These are phyloP conservation scores for Trigoniulus corallinus DNA, from an alignment of 1,140 invertebrate species.

Conservation along the genomic window DNA sequence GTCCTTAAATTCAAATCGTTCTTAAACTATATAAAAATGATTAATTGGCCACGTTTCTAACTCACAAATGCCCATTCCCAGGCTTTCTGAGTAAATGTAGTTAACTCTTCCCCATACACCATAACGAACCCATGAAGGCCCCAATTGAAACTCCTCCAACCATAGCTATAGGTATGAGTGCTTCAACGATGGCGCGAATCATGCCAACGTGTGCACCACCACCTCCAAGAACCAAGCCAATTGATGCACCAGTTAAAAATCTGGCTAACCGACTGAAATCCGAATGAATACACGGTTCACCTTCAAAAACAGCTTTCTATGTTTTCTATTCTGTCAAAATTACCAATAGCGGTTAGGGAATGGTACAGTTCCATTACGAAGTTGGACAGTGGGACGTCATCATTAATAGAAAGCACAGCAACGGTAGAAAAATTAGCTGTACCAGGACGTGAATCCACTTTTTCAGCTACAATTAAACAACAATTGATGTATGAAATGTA, in stretches of 20 bases:
- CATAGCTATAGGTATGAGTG: conserved; percentile 95
- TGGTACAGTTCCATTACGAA: conserved; percentile 95
- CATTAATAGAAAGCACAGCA: conserved; percentile 80
- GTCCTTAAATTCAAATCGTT: background rate
- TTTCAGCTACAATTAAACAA: background rate
- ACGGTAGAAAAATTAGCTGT: conserved; percentile 93
- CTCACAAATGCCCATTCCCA: conserved; percentile 82
- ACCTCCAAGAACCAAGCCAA: conserved; percentile 82
- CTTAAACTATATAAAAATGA: conserved; percentile 1
- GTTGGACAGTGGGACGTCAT: conserved; percentile 84
- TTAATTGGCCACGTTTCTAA: conserved; percentile 6
- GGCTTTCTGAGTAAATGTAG: conserved; percentile 80
- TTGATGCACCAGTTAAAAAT: conserved; percentile 84
- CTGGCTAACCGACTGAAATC: conserved; percentile 93
- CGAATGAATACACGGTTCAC: conserved; percentile 74
- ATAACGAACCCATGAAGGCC: conserved; percentile 90
- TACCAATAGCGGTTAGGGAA: conserved; percentile 76
- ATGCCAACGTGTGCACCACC: conserved; percentile 95
- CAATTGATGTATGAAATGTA: no score
- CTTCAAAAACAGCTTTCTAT: conserved; percentile 72
- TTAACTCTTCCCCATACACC: conserved; percentile 84
- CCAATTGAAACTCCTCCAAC: conserved; percentile 95
- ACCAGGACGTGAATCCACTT: conserved; percentile 51
- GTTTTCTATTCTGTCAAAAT: conserved; percentile 41
- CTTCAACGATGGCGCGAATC: conserved; percentile 84